Conservation (phyloP, 2,888 invertebrate species). For the Nysson spinosus region DNA sequence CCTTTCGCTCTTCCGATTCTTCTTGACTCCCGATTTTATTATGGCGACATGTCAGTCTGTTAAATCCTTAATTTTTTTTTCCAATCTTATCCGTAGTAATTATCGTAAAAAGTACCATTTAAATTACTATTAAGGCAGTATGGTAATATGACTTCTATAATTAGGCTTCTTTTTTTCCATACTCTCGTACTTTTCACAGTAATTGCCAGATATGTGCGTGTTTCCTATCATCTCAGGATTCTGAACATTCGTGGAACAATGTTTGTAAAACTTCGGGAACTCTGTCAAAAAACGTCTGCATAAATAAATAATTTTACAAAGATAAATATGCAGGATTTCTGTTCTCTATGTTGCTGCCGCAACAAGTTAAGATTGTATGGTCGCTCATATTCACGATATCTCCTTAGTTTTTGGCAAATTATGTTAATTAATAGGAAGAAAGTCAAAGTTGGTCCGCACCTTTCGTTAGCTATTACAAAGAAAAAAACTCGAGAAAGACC, state of each 20-base stretch:
- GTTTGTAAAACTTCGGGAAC: not conserved
- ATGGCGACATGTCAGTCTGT: conserved; percentile 45
- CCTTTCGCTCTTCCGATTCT: conserved; percentile 19
- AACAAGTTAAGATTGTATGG: not conserved
- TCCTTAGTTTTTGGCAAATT: not conserved
- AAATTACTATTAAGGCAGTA: conserved; percentile 76
- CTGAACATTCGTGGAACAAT: conserved; percentile 18
- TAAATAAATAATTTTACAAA: conserved; percentile 14
- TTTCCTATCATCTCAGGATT: conserved; percentile 34
- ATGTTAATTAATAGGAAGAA: conserved; percentile 17
- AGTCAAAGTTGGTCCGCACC: conserved; percentile 43
- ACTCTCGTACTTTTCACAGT: conserved; percentile 17
- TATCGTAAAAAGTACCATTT: conserved; percentile 61
- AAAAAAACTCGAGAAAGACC: conserved; percentile 3
- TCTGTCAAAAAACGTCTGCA: conserved; percentile 10
- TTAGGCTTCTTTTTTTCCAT: conserved; percentile 44
- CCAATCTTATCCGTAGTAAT: conserved; percentile 49
- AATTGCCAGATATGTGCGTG: conserved; percentile 57
- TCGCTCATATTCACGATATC: not conserved
- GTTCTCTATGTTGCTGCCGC: not conserved
- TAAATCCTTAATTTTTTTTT: conserved; percentile 26
- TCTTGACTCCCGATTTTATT: conserved; percentile 34
- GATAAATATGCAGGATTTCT: not conserved
- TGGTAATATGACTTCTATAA: conserved; percentile 72
- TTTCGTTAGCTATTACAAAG: conserved; percentile 20